A percentile compares a stretch with the other conserved stretches of the same genome.
These are phyloP conservation scores for Synanthedon andrenaeformis DNA, from an alignment of 2,888 invertebrate genomes.

Conservation along the genomic window DNA sequence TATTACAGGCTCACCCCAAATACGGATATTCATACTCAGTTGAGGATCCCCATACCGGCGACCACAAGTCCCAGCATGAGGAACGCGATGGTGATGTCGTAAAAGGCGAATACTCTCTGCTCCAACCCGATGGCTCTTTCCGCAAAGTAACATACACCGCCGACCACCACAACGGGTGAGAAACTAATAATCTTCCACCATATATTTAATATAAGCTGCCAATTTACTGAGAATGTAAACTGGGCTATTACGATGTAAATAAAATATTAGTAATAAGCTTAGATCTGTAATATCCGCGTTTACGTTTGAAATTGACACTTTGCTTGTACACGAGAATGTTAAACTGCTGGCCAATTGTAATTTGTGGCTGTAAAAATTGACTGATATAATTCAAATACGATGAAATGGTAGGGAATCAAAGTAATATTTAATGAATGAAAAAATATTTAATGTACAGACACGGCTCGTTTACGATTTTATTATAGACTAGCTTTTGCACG, in stretches of 20 bases:
- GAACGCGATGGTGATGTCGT: constrained; percentile 69
- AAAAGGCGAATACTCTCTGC: constrained; percentile 68
- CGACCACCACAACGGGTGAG: constrained; percentile 70
- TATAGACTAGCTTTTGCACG: too few species aligned
- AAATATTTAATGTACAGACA: too few species aligned
- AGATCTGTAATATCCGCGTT: not conserved
- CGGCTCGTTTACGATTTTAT: too few species aligned
- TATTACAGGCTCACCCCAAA: constrained; percentile 56
- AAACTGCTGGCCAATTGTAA: too few species aligned
- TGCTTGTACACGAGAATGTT: not conserved
- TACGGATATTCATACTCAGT: constrained; percentile 71
- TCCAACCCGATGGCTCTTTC: constrained; percentile 71
- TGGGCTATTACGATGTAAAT: not conserved
- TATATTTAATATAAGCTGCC: not conserved
- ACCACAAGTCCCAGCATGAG: constrained; percentile 71
- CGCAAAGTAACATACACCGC: constrained; percentile 71
- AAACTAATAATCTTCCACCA: not conserved
- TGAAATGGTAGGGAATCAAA: not conserved
- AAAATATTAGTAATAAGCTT: not conserved
- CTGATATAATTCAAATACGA: not conserved
- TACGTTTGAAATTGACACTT: not conserved
- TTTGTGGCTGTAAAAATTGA: not conserved
- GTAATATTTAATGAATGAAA: too few species aligned
- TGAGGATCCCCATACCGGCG: constrained; percentile 71
- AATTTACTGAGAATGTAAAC: not conserved